Conservation (phyloP, 2,888 invertebrate genomes). For the Plebejus anna region DNA sequence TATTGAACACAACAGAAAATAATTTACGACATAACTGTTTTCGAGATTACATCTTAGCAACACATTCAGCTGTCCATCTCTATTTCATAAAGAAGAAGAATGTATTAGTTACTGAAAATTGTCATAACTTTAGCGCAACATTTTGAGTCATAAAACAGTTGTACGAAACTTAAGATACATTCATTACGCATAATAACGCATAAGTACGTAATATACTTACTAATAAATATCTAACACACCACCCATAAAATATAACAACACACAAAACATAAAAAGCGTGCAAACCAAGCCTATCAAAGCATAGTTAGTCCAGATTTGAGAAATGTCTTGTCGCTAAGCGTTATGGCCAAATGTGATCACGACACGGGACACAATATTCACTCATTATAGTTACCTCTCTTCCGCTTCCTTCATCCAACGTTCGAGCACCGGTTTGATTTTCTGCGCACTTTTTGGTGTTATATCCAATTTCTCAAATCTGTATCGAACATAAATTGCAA, state of each 20-base stretch:
- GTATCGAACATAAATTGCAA: slow-evolving; percentile 78
- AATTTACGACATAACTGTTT: too few relatives aligned
- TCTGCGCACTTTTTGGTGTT: slow-evolving; percentile 99
- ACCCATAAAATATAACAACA: neutral
- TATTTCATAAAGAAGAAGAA: neutral
- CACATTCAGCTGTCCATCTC: too few relatives aligned
- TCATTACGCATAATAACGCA: neutral
- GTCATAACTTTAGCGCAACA: too few relatives aligned
- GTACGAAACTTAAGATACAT: neutral
- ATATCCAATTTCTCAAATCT: slow-evolving; percentile 99
- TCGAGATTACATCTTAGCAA: too few relatives aligned
- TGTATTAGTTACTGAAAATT: neutral
- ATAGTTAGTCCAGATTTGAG: slow-evolving; percentile 80
- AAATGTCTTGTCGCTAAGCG: slow-evolving; percentile 75
- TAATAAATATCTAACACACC: neutral
- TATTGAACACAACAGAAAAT: too few relatives aligned
- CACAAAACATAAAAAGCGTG: slow-evolving; percentile 25
- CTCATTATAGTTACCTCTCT: slow-evolving; percentile 88
- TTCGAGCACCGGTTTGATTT: slow-evolving; percentile 98
- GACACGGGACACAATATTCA: slow-evolving; percentile 72
- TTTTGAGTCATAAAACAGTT: neutral
- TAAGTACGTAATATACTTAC: neutral
- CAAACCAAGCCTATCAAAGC: slow-evolving; percentile 52
- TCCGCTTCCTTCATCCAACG: slow-evolving; percentile 99
- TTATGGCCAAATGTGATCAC: slow-evolving; percentile 75